Conservation (phyloP, 2,888 invertebrate species). For the Romanomermis culicivorax region DNA sequence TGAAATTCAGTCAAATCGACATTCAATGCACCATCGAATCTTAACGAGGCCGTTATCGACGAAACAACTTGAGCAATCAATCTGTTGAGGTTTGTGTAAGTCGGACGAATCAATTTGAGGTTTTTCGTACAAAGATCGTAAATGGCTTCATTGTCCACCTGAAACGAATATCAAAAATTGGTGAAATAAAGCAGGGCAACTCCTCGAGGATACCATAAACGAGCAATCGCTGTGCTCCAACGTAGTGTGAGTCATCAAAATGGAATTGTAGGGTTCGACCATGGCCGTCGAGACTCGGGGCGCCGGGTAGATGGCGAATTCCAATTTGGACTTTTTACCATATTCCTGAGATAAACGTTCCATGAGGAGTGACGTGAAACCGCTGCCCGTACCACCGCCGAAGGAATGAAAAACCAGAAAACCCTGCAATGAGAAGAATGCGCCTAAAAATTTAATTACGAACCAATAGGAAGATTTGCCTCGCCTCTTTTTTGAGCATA, state of each 20-base stretch:
- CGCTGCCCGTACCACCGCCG: too few species aligned
- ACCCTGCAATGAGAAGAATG: constrained; percentile 50
- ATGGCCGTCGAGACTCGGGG: constrained; percentile 77
- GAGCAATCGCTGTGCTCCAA: constrained; percentile 79
- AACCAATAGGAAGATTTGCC: too few species aligned
- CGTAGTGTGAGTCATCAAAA: constrained; percentile 81
- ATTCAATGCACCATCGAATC: constrained; percentile 76
- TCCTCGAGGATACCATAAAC: too few species aligned
- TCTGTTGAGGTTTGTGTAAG: constrained; percentile 70
- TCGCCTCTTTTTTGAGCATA: too few species aligned
- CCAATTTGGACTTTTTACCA: constrained; percentile 63
- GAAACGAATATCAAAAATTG: too few species aligned
- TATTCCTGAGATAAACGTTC: constrained; percentile 59
- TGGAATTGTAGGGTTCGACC: too few species aligned
- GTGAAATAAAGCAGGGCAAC: too few species aligned
- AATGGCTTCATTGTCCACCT: constrained; percentile 77
- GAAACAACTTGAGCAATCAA: constrained; percentile 79
- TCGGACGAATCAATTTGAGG: constrained; percentile 43
- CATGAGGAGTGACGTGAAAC: constrained; percentile 61
- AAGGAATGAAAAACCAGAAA: constrained; percentile 72
- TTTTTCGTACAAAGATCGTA: constrained; percentile 71
- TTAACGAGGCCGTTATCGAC: constrained; percentile 72
- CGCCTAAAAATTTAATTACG: too few species aligned
- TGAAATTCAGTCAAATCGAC: constrained; percentile 60
- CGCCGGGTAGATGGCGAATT: constrained; percentile 73